phyloP scores from a whole-genome alignment of 2,888 invertebrate species.

The Heliconius hortense region DNA sequence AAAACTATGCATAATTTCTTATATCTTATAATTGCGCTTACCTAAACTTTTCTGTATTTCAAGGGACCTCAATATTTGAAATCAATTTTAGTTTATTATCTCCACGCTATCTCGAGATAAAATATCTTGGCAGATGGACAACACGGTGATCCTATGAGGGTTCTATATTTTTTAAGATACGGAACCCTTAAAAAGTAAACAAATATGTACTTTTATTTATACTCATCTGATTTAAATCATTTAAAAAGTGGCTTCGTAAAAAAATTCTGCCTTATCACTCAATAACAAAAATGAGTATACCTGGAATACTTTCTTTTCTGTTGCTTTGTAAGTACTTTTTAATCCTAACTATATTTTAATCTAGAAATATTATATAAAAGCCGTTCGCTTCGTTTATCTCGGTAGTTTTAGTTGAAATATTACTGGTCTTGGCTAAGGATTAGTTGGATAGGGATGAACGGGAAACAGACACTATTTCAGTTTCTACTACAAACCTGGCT shows the following conservation, averaged over 20 bases:
- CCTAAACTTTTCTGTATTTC: no score
- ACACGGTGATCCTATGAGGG: no score
- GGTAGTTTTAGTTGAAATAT: slow-evolving; percentile 59
- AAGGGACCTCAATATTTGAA: no score
- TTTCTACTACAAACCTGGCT: slow-evolving; percentile 51
- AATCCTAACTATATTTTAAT: slow-evolving; percentile 19
- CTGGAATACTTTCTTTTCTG: not conserved
- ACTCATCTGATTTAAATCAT: not conserved
- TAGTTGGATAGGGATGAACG: slow-evolving; percentile 52
- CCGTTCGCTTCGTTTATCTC: slow-evolving; percentile 49
- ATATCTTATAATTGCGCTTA: no score
- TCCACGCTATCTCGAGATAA: no score
- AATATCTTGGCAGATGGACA: no score
- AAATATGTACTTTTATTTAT: not conserved
- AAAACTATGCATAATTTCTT: no score
- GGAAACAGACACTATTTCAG: slow-evolving; percentile 49
- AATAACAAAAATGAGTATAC: not conserved
- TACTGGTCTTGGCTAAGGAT: slow-evolving; percentile 53
- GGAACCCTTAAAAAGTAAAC: no score
- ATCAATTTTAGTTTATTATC: no score
- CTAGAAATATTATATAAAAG: slow-evolving; percentile 28
- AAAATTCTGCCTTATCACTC: not conserved
- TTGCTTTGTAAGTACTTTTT: not conserved
- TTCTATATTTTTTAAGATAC: no score
- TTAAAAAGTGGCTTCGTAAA: not conserved